Evolutionary conservation across 2,888 invertebrate species (phyloP), one percentile per base, ranked within the genome.

Genomic region (Limnephilus lunatus): DNA sequence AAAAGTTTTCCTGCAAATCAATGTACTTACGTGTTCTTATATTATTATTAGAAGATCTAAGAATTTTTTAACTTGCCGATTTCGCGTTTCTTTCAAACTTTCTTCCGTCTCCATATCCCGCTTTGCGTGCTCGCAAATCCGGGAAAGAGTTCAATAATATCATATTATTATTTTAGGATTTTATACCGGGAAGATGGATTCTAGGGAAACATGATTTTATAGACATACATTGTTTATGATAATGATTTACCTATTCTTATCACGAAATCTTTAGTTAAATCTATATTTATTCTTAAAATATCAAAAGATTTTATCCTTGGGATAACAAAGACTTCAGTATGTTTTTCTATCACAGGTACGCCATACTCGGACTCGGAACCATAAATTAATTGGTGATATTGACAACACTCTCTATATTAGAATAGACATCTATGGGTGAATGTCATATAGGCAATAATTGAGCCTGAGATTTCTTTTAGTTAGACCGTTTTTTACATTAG

Each of bases 1-100:
- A 39, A 85, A 85, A 85, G 85, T 85, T 39, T 85, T 3, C n/a
- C 82, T 82, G 15, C 32, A 32, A 32, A 82, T 82, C 15, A 82
- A 82, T 32, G 82, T 82, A 82, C 7, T 82, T 14, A 30, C 82
- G 30, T 32, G 82, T 15, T 32, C 32, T 82, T 82, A 0, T 68
- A 68, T 68, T 68, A 68, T 68, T 68, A 68, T 68, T 68, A 9
- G 68, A 68, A 68, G 25, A 68, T 68, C 68, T 68, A 2, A n/a
- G 68, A 68, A 68, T 5, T 68, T 68, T 68, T 68, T 25, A 68
- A 68, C 7, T 68, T 68, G 25, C n/a, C n/a, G 68, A 68, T 68
- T 68, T 68, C 25, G 9, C 25, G 25, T 68, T 68, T n/a, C 25
- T 68, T 68, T 68, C 68, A 68, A 25, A 68, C 2, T 68, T 68